Conservation (phyloP, 2,113 vertebrate genomes). For the Prionailurus bengalensis region DNA sequence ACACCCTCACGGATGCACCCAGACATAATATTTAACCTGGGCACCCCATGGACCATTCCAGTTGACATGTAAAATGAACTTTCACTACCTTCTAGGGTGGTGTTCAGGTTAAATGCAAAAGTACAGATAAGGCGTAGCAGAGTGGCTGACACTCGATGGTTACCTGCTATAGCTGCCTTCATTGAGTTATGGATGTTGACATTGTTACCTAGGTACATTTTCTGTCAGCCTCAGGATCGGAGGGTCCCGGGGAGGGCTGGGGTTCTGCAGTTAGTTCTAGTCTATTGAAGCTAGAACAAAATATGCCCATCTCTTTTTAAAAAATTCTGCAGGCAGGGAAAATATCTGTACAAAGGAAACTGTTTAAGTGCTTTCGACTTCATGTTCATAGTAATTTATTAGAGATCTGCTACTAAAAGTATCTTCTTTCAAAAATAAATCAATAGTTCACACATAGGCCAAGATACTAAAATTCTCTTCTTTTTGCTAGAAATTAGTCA, state of each 20-base stretch:
- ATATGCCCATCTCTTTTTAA: background rate
- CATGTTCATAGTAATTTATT: constrained; percentile 48
- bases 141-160: background rate
- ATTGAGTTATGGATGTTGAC: background rate
- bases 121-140: background rate
- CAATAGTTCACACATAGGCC: constrained; percentile 35
- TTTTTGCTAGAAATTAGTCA: constrained; percentile 45
- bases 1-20: background rate
- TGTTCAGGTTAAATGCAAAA: background rate
- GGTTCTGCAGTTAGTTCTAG: background rate
- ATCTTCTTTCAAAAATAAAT: constrained; percentile 37
- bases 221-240: background rate
- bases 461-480: background rate
- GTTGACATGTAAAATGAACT: background rate
- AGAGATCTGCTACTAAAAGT: background rate
- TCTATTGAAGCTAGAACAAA: background rate
- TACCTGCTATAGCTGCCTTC: background rate
- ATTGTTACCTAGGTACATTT: background rate
- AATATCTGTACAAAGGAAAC: background rate
- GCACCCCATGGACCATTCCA: too few species aligned
- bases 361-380: constrained; percentile 32
- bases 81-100: background rate
- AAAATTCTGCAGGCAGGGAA: background rate
- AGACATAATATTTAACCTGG: background rate
- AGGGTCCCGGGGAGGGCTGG: background rate